These are phyloP conservation scores for Gymnoscopelus braueri DNA, from an alignment of 2,797 vertebrate genomes.

Conservation along the genomic window DNA sequence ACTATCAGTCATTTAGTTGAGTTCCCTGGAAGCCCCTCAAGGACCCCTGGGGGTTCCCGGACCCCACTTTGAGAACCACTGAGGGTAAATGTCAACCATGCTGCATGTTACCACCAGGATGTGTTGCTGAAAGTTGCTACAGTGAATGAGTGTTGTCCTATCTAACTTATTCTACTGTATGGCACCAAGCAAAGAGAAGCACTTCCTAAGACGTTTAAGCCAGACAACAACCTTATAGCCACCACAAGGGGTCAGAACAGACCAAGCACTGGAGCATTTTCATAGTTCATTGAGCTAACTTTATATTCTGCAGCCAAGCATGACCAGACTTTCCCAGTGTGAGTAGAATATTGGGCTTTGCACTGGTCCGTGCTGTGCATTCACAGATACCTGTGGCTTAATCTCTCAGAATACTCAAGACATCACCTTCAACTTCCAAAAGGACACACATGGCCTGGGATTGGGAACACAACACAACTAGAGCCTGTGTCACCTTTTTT, in stretches of 20 bases:
- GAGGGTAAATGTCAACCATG: no score
- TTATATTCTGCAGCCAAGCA: background rate
- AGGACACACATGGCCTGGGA: background rate
- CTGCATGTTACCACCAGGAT: no score
- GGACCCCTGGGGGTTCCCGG: no score
- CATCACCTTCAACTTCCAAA: constrained; percentile 5
- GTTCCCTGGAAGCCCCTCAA: no score
- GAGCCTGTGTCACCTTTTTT: background rate
- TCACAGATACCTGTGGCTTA: constrained; percentile 1
- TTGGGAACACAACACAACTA: background rate
- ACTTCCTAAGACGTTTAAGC: background rate
- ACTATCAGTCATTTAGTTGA: no score
- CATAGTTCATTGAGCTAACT: constrained; percentile 31
- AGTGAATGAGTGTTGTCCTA: no score
- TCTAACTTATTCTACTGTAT: no score
- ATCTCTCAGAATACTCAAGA: background rate
- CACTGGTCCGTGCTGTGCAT: constrained; percentile 10
- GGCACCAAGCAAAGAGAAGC: no score
- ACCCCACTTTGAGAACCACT: no score
- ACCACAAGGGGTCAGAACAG: constrained; percentile 77
- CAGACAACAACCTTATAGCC: constrained; percentile 26
- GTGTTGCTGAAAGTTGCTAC: no score
- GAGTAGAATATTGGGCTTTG: background rate
- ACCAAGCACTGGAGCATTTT: constrained; percentile 6
- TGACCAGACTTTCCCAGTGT: background rate